Evolutionary conservation across 2,797 vertebrate species (phyloP).

Genomic region (Clarias fuscus): DNA sequence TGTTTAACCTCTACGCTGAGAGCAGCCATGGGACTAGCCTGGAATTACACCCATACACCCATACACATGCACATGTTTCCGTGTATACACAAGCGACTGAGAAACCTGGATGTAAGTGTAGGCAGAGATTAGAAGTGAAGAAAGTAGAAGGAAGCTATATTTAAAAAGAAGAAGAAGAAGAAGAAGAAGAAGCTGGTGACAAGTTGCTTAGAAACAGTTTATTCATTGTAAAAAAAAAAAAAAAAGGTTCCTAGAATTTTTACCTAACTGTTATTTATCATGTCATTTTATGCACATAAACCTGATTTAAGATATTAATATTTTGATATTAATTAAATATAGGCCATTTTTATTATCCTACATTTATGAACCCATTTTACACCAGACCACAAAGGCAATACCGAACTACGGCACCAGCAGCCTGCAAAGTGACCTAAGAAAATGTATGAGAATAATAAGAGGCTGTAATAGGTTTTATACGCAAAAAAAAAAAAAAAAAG

Average conservation of each 20-base stretch:
- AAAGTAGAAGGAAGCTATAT: background rate
- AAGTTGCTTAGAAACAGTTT: background rate
- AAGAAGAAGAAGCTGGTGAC: background rate
- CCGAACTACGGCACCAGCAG: background rate
- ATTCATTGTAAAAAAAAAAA: background rate
- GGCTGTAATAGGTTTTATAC: background rate
- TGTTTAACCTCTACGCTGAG: constrained; percentile 48
- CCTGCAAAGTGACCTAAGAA: background rate
- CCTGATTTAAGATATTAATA: background rate
- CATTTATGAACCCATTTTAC: background rate
- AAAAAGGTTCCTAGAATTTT: background rate
- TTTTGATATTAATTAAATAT: background rate
- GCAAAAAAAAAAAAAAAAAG: too few relatives aligned
- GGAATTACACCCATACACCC: constrained; percentile 22
- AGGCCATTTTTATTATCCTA: background rate
- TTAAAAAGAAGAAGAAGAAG: too few relatives aligned
- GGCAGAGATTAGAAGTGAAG: background rate
- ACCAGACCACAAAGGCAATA: background rate
- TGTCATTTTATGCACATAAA: background rate
- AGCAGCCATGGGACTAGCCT: constrained; percentile 25
- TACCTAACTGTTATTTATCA: background rate
- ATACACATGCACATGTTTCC: constrained; percentile 29
- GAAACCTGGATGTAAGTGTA: background rate
- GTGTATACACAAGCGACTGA: constrained; percentile 25
- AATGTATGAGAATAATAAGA: background rate